Base-by-base conservation (phyloP, 2,888 invertebrate species). In the Epirrita christyi region DNA sequence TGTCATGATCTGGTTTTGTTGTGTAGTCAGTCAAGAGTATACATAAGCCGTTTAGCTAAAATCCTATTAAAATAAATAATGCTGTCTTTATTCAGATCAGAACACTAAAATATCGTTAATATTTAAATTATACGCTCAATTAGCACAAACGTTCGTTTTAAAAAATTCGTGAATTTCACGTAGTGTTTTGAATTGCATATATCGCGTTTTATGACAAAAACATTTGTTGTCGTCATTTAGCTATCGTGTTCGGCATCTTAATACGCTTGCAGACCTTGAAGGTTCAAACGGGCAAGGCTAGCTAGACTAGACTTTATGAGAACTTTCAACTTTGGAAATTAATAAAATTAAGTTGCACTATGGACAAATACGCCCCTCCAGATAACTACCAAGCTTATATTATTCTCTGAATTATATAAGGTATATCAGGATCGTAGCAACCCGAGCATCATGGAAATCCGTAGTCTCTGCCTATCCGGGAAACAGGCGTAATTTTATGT, bases 251-350 rank as follows among this genome's bases (percentile, higher is more conserved):
- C 45, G 34, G 50, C 48, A 66, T 64, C 63, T 63, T 58, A 64
- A 65, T 56, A 57, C 51, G 49, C 43, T 44, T 32, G 13, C n/a
- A 49, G 56, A 63, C 67, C 68, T 67, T 67, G 63, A 62, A 43
- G 37, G 70, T 71, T 71, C 73, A 70, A 62, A 57, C 53, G 51
- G 50, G 52, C 76, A 73, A 76, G 73, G 78, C 69, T 61, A n/a
- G 55, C 21, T 21, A 21, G 64, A 70, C 68, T 53, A 36, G 47
- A 67, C 66, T 70, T 67, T 59, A 64, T 53, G 65, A 64, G 67
- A 65, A 64, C 54, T 63, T 67, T 66, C 65, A 65, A 65, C 65
- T 63, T 38, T 50, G n/a, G 21, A 21, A 2, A 21, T 21, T 21
- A 21, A 21, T 21, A 21, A 21, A 21, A 21, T 21, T 3, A 2